phyloP scores from a whole-genome alignment of 2,113 vertebrate species.

The Zootoca vivipara region DNA sequence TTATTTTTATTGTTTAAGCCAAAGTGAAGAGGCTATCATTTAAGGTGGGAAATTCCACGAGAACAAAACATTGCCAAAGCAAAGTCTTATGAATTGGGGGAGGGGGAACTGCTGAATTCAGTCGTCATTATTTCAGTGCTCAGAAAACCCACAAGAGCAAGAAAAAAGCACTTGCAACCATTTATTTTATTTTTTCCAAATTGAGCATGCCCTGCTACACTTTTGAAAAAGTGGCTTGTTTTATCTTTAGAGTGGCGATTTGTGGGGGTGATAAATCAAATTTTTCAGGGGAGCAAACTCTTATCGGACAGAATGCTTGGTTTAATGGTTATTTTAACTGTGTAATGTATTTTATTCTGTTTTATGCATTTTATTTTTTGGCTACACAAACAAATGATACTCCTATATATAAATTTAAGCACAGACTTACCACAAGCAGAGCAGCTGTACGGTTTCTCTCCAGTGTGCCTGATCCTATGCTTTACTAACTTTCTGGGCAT shows the following conservation, averaged over 20 bases:
- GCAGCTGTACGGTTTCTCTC: conserved; percentile 92
- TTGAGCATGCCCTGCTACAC: too few species aligned
- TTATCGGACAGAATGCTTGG: too few species aligned
- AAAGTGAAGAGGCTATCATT: background rate
- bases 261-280: too few species aligned
- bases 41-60: background rate
- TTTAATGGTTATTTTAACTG: too few species aligned
- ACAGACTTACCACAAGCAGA: conserved; percentile 86
- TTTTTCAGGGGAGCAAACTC: too few species aligned
- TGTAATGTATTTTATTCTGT: too few species aligned
- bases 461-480: conserved; percentile 88
- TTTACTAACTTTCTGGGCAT: conserved; percentile 93
- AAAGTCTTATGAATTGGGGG: background rate
- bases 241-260: too few species aligned
- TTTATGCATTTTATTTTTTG: too few species aligned
- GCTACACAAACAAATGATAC: too few species aligned
- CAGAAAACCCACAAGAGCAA: background rate
- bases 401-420: background rate
- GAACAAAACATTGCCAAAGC: background rate
- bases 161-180: background rate
- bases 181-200: background rate
- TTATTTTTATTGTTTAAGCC: background rate
- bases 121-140: background rate
- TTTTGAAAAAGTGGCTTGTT: too few species aligned
- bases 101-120: background rate